Percentiles rank a stretch among this genome's conserved stretches.
Evolutionary conservation across 2,797 vertebrate species (phyloP).

Genomic region (Notamacropus eugenii): DNA sequence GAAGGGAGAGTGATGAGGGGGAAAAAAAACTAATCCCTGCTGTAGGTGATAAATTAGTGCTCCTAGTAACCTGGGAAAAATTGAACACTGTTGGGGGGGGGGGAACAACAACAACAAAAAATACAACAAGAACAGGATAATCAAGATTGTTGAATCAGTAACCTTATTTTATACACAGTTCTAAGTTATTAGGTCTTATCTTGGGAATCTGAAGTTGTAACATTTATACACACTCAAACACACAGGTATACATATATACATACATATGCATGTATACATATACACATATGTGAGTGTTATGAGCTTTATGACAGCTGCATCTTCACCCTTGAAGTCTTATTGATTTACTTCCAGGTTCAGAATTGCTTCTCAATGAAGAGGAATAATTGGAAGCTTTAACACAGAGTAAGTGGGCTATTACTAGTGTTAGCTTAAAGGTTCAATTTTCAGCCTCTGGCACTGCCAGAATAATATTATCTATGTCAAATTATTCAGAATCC

Average conservation of each 20-base stretch:
- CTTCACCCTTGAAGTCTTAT: not conserved
- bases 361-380: not conserved
- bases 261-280: no score
- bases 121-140: not conserved
- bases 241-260: no score
- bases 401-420: not conserved
- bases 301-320: not conserved
- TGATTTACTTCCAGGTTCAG: not conserved
- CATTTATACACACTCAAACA: not conserved
- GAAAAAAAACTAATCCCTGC: not conserved
- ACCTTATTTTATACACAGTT: not conserved
- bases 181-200: not conserved
- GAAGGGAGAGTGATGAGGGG: not conserved
- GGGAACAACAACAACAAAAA: no score
- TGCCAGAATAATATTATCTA: not conserved
- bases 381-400: not conserved
- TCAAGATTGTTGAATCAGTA: not conserved
- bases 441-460: not conserved
- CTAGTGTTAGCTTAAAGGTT: not conserved
- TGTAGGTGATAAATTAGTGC: not conserved
- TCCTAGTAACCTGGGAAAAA: not conserved
- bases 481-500: not conserved
- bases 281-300: no score
- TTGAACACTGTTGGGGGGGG: not conserved
- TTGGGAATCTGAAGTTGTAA: not conserved